Evolutionary conservation across 2,888 invertebrate genomes (phyloP).

Genomic region (Sisyra terminalis): DNA sequence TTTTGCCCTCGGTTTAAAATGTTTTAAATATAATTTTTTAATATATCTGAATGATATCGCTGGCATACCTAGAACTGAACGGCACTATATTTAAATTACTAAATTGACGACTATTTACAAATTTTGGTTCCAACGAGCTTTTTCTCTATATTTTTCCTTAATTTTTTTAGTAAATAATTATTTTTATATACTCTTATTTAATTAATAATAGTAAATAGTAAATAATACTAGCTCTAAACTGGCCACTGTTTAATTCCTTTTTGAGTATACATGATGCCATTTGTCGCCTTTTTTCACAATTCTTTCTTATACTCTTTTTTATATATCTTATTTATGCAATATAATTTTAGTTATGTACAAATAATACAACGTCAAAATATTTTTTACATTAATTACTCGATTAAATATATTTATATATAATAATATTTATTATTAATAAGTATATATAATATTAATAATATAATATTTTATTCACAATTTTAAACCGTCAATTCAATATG

Average conservation of each 20-base stretch:
- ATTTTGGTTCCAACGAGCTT: conserved; percentile 9
- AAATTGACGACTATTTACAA: conserved; percentile 7
- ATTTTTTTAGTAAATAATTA: conserved; percentile 19
- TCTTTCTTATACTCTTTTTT: not conserved
- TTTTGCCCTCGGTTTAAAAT: too few species aligned
- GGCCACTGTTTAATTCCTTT: conserved; percentile 31
- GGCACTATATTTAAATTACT: conserved; percentile 7
- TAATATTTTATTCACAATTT: not conserved
- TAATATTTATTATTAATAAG: not conserved
- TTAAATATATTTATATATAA: not conserved
- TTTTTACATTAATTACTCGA: conserved; percentile 13
- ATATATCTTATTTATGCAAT: conserved; percentile 2
- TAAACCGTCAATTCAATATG: conserved; percentile 7
- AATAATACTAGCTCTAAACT: conserved; percentile 50
- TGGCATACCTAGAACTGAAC: conserved; percentile 9
- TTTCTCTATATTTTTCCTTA: conserved; percentile 2
- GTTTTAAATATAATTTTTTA: too few species aligned
- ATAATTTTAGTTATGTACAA: conserved; percentile 21
- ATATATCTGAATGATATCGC: conserved; percentile 1
- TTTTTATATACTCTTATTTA: too few species aligned
- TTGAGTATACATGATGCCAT: not conserved
- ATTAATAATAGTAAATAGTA: too few species aligned
- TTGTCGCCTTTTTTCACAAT: not conserved
- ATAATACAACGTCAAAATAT: conserved; percentile 26
- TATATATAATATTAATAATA: not conserved